Evolutionary conservation across 2,113 vertebrate genomes (phyloP).

Genomic region (Eupsittula cactorum): DNA sequence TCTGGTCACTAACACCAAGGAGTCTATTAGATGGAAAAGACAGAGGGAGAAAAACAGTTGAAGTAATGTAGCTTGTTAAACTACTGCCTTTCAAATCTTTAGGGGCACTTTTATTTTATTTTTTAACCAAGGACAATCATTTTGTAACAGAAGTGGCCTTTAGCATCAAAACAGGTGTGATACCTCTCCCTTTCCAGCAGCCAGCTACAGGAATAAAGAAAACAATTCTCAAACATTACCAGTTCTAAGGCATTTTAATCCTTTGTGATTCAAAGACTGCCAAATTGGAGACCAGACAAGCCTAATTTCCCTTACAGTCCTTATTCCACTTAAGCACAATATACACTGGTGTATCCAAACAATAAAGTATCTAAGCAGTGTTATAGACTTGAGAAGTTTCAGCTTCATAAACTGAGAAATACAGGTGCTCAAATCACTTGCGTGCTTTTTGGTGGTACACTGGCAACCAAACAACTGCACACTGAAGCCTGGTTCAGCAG

Average conservation of each 20-base stretch:
- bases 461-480: background rate
- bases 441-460: background rate
- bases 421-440: background rate
- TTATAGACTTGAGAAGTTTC: background rate
- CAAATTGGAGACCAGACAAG: background rate
- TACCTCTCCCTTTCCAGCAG: background rate
- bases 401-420: background rate
- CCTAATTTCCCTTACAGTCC: background rate
- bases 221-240: background rate
- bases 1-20: conserved; percentile 46
- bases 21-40: conserved; percentile 58
- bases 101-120: background rate
- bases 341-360: background rate
- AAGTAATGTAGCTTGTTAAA: conserved; percentile 50
- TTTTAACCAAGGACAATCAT: background rate
- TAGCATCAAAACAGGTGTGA: background rate
- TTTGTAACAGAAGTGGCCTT: background rate
- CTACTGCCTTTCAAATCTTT: background rate
- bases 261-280: background rate
- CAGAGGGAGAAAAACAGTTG: conserved; percentile 28
- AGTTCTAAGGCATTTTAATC: background rate
- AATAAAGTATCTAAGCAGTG: background rate
- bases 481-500: background rate
- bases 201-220: background rate
- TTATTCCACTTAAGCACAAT: background rate